phyloP scores from a whole-genome alignment of 2,113 vertebrate genomes.

The Amazona vittata region DNA sequence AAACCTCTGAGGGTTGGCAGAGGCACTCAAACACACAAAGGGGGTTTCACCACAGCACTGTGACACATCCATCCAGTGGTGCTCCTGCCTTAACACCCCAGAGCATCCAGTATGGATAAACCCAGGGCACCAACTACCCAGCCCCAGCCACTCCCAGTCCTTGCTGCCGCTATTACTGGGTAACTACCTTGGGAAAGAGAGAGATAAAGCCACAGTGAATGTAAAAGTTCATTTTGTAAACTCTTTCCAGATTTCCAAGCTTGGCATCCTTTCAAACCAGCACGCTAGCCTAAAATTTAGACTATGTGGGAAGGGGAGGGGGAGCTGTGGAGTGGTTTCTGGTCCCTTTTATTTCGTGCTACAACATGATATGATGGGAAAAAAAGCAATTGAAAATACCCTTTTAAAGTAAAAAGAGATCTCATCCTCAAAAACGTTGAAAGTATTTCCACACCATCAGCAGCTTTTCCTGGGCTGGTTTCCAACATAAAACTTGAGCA shows the following conservation, averaged over 20 bases:
- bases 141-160: neutral
- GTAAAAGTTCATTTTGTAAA: slow-evolving; percentile 28
- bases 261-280: slow-evolving; percentile 8
- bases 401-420: slow-evolving; percentile 54
- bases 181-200: slow-evolving; percentile 25
- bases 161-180: neutral
- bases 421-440: slow-evolving; percentile 40
- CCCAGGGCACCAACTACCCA: neutral
- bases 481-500: slow-evolving; percentile 28
- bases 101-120: neutral
- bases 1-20: neutral
- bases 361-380: neutral
- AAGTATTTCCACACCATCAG: slow-evolving; percentile 63
- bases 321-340: neutral
- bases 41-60: neutral
- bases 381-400: slow-evolving; percentile 50
- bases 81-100: neutral
- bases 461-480: slow-evolving; percentile 56
- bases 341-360: slow-evolving; percentile 50
- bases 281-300: slow-evolving; percentile 42
- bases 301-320: neutral
- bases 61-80: rapidly evolving
- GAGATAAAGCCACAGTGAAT: slow-evolving; percentile 18
- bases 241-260: slow-evolving; percentile 54
- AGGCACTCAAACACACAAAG: neutral